Evolutionary conservation across 2,888 invertebrate species (phyloP), one percentile per base, ranked within the genome.

Genomic region (Ypsolopha scabrella): DNA sequence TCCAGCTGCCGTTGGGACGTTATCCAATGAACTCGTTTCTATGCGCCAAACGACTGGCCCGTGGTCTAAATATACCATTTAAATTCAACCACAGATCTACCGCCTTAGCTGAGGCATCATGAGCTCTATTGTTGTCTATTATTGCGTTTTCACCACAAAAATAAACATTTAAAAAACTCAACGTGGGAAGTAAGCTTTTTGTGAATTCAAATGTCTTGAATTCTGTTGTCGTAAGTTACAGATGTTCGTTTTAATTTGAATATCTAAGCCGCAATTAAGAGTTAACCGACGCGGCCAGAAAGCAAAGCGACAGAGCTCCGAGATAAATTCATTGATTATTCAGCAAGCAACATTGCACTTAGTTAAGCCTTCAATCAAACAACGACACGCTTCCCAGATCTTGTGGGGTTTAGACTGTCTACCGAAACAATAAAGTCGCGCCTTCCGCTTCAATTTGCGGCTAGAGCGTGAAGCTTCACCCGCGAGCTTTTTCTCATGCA

Each of bases 401-500:
- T 24, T 24, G 50, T 13, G 6, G 73, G 65, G 65, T 70, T 73
- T 11, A 1, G 24, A 68, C 63, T 9, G 11, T 10, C 14, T 60
- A 63, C 62, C 54, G 66, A 70, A 72, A 72, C 77, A 77, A 77
- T 74, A 79, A 74, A 75, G 64, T 64, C 58, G 58, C 55, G 64
- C 63, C 14, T 41, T 41, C 48, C 65, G 66, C 73, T 70, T 74
- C 72, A 69, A 77, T 76, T 76, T 64, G 77, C 69, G 64, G 67
- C 64, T 67, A 74, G 73, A 69, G 73, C 75, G 76, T 73, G 72
- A 76, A 72, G 69, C 68, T 68, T 72, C 71, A 73, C 73, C 72
- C 74, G 74, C 72, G 68, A 74, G 74, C 79, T 78, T 76, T 83
- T 83, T 82, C 83, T 80, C 83, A 85, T 85, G 86, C 85, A 85